Conservation (phyloP, 2,888 invertebrate species). For the Tromatobia lineatoria region DNA sequence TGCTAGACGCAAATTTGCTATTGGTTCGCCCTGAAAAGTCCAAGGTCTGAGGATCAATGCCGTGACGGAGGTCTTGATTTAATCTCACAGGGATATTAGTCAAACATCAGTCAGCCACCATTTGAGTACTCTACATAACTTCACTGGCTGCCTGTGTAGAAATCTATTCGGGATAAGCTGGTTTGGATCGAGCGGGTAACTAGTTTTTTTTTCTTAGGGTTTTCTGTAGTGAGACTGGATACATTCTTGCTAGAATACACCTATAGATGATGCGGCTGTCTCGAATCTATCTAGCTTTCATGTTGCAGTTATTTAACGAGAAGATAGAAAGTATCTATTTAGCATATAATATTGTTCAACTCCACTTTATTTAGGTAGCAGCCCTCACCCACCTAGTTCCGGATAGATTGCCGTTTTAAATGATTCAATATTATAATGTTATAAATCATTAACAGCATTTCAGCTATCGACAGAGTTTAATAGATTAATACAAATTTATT, state of each 20-base stretch:
- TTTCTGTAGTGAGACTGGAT: background rate
- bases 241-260: background rate
- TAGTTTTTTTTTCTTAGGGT: background rate
- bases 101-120: conserved; percentile 6
- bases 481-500: no score
- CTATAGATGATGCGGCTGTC: background rate
- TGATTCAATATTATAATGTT: no score
- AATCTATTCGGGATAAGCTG: background rate
- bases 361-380: no score
- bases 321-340: background rate
- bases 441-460: no score
- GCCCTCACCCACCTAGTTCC: no score
- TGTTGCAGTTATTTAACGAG: background rate
- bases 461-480: no score
- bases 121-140: no score
- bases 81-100: background rate
- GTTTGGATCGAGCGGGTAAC: background rate
- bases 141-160: background rate
- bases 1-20: no score
- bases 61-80: background rate
- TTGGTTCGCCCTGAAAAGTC: no score
- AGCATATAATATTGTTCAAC: no score
- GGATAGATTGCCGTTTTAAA: no score
- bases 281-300: background rate
- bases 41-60: background rate